These are phyloP conservation scores for Micronisus gabar DNA, from an alignment of 2,113 vertebrate species.

Conservation along the genomic window DNA sequence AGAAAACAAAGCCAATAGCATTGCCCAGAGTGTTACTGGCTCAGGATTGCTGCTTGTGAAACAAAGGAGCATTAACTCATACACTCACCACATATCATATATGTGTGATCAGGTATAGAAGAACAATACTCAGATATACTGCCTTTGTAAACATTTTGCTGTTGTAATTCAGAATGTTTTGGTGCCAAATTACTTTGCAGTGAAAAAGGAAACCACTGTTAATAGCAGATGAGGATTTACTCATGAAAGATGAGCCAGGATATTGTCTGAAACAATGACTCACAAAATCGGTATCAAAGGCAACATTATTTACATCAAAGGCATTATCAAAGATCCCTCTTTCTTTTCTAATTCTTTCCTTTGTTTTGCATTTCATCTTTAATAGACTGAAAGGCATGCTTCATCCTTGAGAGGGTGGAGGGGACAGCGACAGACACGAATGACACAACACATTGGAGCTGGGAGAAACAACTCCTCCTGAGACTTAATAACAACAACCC, in stretches of 20 bases:
- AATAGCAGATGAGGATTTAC: not conserved
- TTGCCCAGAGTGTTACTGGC: not conserved
- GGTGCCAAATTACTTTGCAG: not conserved
- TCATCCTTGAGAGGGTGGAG: not conserved
- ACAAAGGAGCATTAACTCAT: not conserved
- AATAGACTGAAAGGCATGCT: not conserved
- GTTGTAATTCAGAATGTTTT: not conserved
- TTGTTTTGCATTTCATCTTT: not conserved
- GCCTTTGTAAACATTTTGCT: not conserved
- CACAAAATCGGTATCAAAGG: not conserved
- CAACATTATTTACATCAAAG: not conserved
- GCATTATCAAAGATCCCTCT: not conserved
- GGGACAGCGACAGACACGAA: not conserved
- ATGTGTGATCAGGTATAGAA: accelerated
- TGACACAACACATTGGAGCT: not conserved
- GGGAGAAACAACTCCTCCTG: not conserved
- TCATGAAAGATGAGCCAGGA: not conserved
- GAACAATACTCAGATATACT: not conserved
- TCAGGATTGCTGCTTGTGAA: not conserved
- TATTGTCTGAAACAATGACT: not conserved
- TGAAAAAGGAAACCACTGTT: not conserved
- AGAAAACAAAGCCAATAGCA: not conserved
- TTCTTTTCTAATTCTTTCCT: not conserved
- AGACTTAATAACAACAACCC: not conserved
- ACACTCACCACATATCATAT: not conserved